Conservation (phyloP, 2,888 invertebrate species). For the Troglohyphantes excavatus region DNA sequence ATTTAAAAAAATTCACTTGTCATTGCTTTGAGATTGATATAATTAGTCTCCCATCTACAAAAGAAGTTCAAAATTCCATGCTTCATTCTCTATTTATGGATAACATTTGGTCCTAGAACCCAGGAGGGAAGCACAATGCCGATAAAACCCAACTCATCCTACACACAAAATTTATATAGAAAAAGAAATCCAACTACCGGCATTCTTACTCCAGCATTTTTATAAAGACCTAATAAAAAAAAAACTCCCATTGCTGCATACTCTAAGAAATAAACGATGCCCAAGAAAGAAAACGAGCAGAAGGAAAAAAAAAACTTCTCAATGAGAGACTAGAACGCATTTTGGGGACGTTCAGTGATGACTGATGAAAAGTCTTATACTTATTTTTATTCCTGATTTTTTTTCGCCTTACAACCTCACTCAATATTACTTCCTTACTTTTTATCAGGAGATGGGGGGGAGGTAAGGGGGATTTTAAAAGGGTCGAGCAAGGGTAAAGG, state of each 20-base stretch:
- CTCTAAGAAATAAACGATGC: conserved; percentile 60
- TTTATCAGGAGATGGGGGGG: conserved; percentile 11
- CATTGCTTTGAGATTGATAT: too few species aligned
- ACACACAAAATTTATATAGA: conserved; percentile 10
- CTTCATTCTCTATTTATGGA: too few species aligned
- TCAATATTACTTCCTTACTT: conserved; percentile 46
- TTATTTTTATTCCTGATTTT: conserved; percentile 30
- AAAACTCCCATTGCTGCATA: conserved; percentile 28
- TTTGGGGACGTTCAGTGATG: conserved; percentile 66
- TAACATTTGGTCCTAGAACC: too few species aligned
- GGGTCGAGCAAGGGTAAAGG: conserved; percentile 27
- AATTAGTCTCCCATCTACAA: too few species aligned
- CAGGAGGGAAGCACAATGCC: conserved; percentile 1
- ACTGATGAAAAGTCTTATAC: conserved; percentile 68
- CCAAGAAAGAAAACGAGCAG: neutral
- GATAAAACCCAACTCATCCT: conserved; percentile 23
- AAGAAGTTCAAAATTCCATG: too few species aligned
- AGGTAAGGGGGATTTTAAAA: conserved; percentile 41
- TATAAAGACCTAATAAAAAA: conserved; percentile 10
- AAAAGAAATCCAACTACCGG: conserved; percentile 26
- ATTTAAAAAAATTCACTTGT: too few species aligned
- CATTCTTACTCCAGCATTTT: conserved; percentile 44
- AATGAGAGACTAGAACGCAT: conserved; percentile 70
- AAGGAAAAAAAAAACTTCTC: conserved; percentile 18
- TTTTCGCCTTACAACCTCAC: conserved; percentile 12